Conservation (phyloP, 2,797 vertebrate species). For the Carduelis carduelis region DNA sequence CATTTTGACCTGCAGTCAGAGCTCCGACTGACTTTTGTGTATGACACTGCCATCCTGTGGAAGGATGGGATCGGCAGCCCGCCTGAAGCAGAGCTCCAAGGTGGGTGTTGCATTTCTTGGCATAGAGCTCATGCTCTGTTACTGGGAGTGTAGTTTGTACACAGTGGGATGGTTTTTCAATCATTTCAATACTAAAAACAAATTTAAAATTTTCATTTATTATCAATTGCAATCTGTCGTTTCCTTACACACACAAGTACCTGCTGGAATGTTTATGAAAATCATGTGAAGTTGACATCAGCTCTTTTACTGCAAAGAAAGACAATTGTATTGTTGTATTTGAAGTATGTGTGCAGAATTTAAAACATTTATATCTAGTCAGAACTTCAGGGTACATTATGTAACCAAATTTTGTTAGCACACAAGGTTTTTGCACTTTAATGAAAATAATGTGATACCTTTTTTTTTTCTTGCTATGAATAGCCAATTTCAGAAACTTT, state of each 20-base stretch:
- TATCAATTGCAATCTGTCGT: neutral
- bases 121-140: neutral
- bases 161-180: neutral
- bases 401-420: neutral
- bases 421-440: neutral
- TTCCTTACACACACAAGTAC: neutral
- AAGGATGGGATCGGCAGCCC: constrained; percentile 91
- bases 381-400: neutral
- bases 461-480: neutral
- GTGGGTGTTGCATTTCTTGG: constrained; percentile 45
- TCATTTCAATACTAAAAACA: neutral
- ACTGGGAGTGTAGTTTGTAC: neutral
- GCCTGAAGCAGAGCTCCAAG: constrained; percentile 89
- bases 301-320: neutral
- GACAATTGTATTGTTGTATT: neutral
- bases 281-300: neutral
- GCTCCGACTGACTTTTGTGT: constrained; percentile 93
- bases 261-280: neutral
- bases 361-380: neutral
- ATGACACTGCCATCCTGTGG: constrained; percentile 97
- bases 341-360: neutral
- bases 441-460: neutral
- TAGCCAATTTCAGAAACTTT: neutral
- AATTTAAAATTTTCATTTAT: neutral
- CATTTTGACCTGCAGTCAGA: constrained; percentile 94